Evolutionary conservation across 1,140 invertebrate species (phyloP).

Genomic region (Panulirus ornatus): DNA sequence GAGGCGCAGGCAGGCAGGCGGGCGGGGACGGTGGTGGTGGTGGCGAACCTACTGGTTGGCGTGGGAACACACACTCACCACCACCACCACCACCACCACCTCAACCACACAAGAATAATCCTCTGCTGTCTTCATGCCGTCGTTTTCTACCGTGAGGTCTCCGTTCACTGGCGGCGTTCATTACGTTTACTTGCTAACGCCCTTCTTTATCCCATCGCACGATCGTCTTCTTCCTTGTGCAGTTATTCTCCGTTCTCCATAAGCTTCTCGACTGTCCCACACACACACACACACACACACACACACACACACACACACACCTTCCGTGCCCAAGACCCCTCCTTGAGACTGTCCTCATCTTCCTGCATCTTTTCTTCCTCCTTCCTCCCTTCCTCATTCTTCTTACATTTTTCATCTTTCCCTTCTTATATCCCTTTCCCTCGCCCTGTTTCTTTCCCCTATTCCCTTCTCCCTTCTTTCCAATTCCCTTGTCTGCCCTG

Average conservation of each 20-base stretch:
- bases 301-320: background rate
- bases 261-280: background rate
- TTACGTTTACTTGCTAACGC: no score
- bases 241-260: background rate
- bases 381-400: constrained; percentile 48
- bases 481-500: constrained; percentile 44
- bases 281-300: background rate
- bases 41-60: background rate
- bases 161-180: no score
- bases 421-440: constrained; percentile 32
- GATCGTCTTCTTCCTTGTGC: background rate
- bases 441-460: constrained; percentile 26
- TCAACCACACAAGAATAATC: no score
- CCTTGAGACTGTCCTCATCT: no score
- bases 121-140: no score
- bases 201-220: no score
- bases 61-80: constrained; percentile 36
- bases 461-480: constrained; percentile 48
- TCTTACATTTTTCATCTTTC: constrained; percentile 36
- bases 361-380: constrained; percentile 28
- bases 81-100: constrained; percentile 28
- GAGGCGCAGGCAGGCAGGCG: constrained; percentile 25
- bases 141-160: no score
- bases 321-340: background rate
- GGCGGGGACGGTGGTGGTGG: background rate